Evolutionary conservation across 2,888 invertebrate species (phyloP).

Genomic region (Lepetodrilus schrolli): DNA sequence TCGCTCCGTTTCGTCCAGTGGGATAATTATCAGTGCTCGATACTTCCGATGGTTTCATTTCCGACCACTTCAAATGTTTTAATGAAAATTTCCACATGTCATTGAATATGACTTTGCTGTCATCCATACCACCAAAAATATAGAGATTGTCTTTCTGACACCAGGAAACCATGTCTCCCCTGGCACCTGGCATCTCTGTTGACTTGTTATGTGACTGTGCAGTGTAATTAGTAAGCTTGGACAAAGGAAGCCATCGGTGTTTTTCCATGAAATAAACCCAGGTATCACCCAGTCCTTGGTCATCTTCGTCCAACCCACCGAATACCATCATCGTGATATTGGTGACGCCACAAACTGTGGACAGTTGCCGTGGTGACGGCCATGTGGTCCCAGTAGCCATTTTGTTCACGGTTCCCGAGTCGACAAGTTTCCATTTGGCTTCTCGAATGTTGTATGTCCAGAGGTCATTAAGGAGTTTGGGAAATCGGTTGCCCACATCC

Average conservation of each 20-base stretch:
- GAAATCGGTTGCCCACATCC: conserved; percentile 35
- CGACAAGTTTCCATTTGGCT: conserved; percentile 47
- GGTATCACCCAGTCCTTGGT: conserved; percentile 55
- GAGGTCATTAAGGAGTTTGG: conserved; percentile 57
- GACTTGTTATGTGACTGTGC: not conserved
- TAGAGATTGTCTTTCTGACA: conserved; percentile 50
- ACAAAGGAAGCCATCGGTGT: conserved; percentile 1
- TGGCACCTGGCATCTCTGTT: conserved; percentile 26
- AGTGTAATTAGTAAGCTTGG: not conserved
- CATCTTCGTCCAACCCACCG: conserved; percentile 58
- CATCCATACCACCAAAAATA: conserved; percentile 59
- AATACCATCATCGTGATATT: conserved; percentile 55
- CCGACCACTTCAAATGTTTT: conserved; percentile 49
- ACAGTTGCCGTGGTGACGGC: conserved; percentile 51
- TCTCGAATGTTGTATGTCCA: conserved; percentile 51
- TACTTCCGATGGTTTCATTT: conserved; percentile 24
- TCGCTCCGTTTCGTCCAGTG: conserved; percentile 53
- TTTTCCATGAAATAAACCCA: conserved; percentile 58
- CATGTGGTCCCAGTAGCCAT: conserved; percentile 16
- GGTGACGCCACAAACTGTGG: conserved; percentile 58
- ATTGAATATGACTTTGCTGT: conserved; percentile 45
- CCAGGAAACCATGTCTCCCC: conserved; percentile 62
- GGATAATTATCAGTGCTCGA: conserved; percentile 39
- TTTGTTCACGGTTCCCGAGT: conserved; percentile 45
- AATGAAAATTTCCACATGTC: conserved; percentile 63